Base-by-base conservation (phyloP, 2,113 vertebrate species). In the Mesoclemmys tuberculata region DNA sequence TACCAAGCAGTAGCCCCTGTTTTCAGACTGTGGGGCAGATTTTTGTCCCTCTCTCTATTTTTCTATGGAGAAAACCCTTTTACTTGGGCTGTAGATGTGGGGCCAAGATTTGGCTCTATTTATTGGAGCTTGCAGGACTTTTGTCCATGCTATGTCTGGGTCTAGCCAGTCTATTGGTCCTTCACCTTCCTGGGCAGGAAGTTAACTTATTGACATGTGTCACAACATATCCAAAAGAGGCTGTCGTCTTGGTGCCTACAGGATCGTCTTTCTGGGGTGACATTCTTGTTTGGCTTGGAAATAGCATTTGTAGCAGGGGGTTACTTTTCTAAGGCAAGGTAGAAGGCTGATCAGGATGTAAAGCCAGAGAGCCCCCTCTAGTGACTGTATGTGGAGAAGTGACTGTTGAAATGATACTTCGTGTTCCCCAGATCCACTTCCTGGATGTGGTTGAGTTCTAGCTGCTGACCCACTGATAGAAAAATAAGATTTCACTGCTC, bases 311-410 rank as follows among this genome's bases (percentile, higher is more conserved):
- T 27, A 52, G 16, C 51, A 52, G 51, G 51, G 51, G 51, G 16
- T 52, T 16, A 52, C 51, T 14, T 52, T 52, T 52, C 14, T 52
- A 46, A 46, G 51, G 51, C 16, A 52, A 52, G 51, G 51, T 52
- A 18, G 51, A 52, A 16, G 51, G 35, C 18, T 68, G 61, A 68
- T 35, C 16, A 19, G 35, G 21, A 58, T n/a, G 1, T 2, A 5
- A 4, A 44, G 12, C 29, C 88, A 10, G 46, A 6, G 3, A 48
- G 19, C 80, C 31, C 93, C 88, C 87, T 46, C 94, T 96, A 46
- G 68, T 1, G 26, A 10, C 75, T 35, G 5, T 11, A 29, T 29
- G 13, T 1, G 90, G 79, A 80, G 52, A 54, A 19, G 61, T n/a
- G 31, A 38, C 35, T 26, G 49, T n/a, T 13, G 3, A 10, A 14